These are phyloP conservation scores for Eupristina koningsbergeri DNA, from an alignment of 1,140 invertebrate species.

Conservation along the genomic window DNA sequence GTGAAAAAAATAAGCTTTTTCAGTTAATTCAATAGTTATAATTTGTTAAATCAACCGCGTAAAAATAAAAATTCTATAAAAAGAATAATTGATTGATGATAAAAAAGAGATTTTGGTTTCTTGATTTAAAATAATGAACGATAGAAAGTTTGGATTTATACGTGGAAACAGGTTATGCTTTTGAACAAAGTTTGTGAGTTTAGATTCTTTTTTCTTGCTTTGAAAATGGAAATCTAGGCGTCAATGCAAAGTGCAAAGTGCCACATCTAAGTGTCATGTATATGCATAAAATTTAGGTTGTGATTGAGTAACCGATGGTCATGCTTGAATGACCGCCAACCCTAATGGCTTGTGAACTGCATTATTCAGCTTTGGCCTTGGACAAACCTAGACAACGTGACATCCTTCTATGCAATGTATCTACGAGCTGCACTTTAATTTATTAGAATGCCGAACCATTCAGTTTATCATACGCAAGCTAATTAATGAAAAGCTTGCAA, in stretches of 20 bases:
- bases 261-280: neutral
- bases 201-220: neutral
- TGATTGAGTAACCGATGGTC: slow-evolving; percentile 46
- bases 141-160: too few relatives aligned
- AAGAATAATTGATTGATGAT: too few relatives aligned
- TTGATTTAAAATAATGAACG: too few relatives aligned
- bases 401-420: neutral
- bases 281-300: slow-evolving; percentile 49
- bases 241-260: neutral
- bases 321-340: slow-evolving; percentile 49
- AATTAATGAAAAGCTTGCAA: neutral
- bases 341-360: slow-evolving; percentile 13
- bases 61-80: too few relatives aligned
- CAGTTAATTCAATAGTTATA: too few relatives aligned
- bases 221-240: neutral
- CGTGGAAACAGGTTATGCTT: too few relatives aligned
- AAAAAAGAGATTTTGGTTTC: too few relatives aligned
- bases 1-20: too few relatives aligned
- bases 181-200: too few relatives aligned
- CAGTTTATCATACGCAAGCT: neutral
- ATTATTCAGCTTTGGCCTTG: slow-evolving; percentile 49
- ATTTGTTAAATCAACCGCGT: too few relatives aligned
- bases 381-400: neutral
- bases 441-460: neutral
- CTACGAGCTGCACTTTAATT: neutral